Percentiles rank a stretch among this genome's conserved stretches.
Evolutionary conservation across 2,888 invertebrate genomes (phyloP).

Genomic region (Zeuzera pyrina): DNA sequence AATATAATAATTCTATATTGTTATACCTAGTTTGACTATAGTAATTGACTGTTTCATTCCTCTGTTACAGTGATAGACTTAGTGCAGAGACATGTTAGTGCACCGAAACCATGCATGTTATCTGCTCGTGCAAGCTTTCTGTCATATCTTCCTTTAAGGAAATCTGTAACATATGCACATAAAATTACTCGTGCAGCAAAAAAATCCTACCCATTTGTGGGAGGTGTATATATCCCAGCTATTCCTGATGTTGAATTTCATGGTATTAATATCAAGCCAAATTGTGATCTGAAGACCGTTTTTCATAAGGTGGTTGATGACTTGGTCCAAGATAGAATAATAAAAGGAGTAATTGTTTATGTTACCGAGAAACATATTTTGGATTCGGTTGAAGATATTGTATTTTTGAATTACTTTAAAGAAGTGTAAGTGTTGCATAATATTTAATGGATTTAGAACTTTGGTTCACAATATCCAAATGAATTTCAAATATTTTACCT

Average conservation of each 20-base stretch:
- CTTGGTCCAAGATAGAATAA: slow-evolving; percentile 32
- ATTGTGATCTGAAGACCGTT: slow-evolving; percentile 27
- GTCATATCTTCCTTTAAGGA: slow-evolving; percentile 41
- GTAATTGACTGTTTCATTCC: too few relatives aligned
- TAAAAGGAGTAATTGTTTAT: slow-evolving; percentile 55
- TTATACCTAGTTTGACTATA: too few relatives aligned
- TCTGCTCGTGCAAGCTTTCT: slow-evolving; percentile 37
- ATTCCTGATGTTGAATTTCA: slow-evolving; percentile 53
- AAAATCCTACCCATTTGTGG: slow-evolving; percentile 30
- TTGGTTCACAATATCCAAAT: too few relatives aligned
- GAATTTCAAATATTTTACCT: too few relatives aligned
- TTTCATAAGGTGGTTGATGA: slow-evolving; percentile 34
- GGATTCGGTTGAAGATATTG: slow-evolving; percentile 44
- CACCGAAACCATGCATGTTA: slow-evolving; percentile 50
- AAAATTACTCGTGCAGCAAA: slow-evolving; percentile 26
- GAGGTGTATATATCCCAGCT: slow-evolving; percentile 49
- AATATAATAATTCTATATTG: too few relatives aligned
- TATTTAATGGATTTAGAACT: too few relatives aligned
- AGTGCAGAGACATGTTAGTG: slow-evolving; percentile 33
- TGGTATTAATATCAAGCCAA: slow-evolving; percentile 37
- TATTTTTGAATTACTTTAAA: slow-evolving; percentile 49
- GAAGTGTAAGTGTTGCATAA: slow-evolving; percentile 51
- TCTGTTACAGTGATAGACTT: slow-evolving; percentile 53
- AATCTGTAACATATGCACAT: slow-evolving; percentile 35
- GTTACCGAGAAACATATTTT: slow-evolving; percentile 56